phyloP scores from a whole-genome alignment of 1,140 invertebrate species.

The Eubasilissa regina region DNA sequence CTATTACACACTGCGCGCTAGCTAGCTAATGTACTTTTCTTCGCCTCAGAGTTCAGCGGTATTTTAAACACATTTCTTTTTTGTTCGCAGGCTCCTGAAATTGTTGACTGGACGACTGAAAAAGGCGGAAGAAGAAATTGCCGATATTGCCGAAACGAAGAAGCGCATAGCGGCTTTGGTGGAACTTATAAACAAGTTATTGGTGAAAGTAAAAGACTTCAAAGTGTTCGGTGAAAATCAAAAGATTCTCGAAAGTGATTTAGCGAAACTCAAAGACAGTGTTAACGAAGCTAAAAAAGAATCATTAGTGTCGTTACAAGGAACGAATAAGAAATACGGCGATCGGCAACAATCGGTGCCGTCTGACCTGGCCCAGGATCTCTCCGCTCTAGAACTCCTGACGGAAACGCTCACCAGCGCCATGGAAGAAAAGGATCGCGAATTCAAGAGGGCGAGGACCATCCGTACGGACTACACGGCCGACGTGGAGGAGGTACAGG shows the following conservation, averaged over 20 bases:
- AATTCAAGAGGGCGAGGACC: constrained; percentile 88
- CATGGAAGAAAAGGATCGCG: constrained; percentile 90
- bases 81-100: constrained; percentile 66
- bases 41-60: background rate
- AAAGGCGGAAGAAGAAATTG: constrained; percentile 75
- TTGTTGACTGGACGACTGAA: constrained; percentile 52
- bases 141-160: constrained; percentile 74
- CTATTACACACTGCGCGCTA: constrained; percentile 1
- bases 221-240: constrained; percentile 84
- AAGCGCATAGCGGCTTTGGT: constrained; percentile 78
- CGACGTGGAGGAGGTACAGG: constrained; percentile 86
- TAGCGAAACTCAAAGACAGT: constrained; percentile 69
- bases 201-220: constrained; percentile 77
- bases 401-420: constrained; percentile 82
- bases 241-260: constrained; percentile 71
- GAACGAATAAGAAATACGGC: constrained; percentile 79
- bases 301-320: constrained; percentile 76
- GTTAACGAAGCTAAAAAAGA: constrained; percentile 73
- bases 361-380: constrained; percentile 82
- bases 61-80: constrained; percentile 35
- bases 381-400: constrained; percentile 84
- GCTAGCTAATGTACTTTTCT: background rate
- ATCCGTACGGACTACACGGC: constrained; percentile 84
- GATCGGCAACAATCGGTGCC: constrained; percentile 80
- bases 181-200: constrained; percentile 75